A percentile compares a stretch with the other conserved stretches of the same genome.
These are phyloP conservation scores for Platyscapa corneri DNA, from an alignment of 1,140 invertebrate species.

Conservation along the genomic window DNA sequence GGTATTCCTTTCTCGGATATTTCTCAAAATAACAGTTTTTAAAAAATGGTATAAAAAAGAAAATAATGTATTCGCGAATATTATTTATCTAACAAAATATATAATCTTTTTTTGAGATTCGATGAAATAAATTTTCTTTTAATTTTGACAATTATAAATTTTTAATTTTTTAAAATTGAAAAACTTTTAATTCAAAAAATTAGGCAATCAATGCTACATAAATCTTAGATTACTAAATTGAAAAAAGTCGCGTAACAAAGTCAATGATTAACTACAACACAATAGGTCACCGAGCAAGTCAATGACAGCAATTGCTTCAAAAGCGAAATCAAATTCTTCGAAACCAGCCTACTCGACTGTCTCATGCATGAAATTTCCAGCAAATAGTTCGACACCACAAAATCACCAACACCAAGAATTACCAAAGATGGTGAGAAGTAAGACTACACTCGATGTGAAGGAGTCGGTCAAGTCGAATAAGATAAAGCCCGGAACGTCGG, in stretches of 20 bases:
- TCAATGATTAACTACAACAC: not conserved
- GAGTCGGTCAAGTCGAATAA: constrained; percentile 56
- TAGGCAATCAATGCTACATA: no score
- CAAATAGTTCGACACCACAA: constrained; percentile 50
- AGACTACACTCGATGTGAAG: constrained; percentile 68
- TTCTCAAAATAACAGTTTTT: not conserved
- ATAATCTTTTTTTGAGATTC: no score
- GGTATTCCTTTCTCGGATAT: not conserved
- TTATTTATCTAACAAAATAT: no score
- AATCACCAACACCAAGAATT: constrained; percentile 59
- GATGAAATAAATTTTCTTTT: no score
- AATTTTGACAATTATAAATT: no score
- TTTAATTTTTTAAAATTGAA: no score
- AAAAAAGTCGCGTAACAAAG: not conserved
- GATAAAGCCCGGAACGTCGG: constrained; percentile 62
- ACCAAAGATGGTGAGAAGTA: constrained; percentile 67
- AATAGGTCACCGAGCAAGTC: constrained; percentile 35
- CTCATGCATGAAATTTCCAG: constrained; percentile 59
- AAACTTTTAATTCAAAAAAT: no score
- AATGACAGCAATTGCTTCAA: constrained; percentile 41
- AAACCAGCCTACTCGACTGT: constrained; percentile 73
- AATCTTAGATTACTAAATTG: no score
- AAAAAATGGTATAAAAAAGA: not conserved
- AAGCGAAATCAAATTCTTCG: constrained; percentile 50
- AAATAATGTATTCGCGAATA: no score